phyloP scores from a whole-genome alignment of 2,888 invertebrate species.

The Adineta ricciae region DNA sequence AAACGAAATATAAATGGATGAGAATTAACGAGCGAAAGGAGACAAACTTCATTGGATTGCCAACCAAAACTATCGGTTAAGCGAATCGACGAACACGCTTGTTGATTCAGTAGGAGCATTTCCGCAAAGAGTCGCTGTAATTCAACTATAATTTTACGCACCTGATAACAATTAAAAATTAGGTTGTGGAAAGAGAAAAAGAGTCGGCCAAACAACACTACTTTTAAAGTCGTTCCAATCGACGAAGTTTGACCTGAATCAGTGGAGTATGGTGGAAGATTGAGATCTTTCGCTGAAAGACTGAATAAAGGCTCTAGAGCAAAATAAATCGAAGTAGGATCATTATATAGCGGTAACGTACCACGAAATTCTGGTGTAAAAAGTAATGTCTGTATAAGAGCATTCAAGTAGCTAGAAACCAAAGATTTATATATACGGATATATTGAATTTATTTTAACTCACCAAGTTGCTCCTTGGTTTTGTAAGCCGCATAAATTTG shows the following conservation, averaged over 20 bases:
- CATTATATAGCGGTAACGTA: slow-evolving; percentile 35
- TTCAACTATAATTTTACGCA: slow-evolving; percentile 47
- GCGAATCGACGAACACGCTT: slow-evolving; percentile 44
- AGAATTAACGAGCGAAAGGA: too few relatives aligned
- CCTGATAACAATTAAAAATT: background rate
- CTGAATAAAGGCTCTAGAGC: slow-evolving; percentile 42
- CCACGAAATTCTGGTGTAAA: slow-evolving; percentile 51
- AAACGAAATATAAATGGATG: too few relatives aligned
- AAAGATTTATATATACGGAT: background rate
- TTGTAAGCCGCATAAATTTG: background rate
- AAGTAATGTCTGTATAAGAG: slow-evolving; percentile 48
- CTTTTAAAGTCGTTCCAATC: background rate
- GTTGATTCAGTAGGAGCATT: slow-evolving; percentile 43
- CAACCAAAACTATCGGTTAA: slow-evolving; percentile 52
- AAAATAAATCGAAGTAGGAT: background rate
- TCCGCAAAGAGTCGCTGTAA: slow-evolving; percentile 47
- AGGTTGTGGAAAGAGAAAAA: background rate
- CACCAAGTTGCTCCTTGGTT: slow-evolving; percentile 12
- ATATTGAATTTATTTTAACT: background rate
- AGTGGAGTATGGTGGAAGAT: slow-evolving; percentile 36
- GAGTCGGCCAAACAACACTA: too few relatives aligned
- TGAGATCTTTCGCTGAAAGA: slow-evolving; percentile 43
- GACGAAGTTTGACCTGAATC: background rate
- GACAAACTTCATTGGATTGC: slow-evolving; percentile 47
- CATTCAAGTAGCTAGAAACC: slow-evolving; percentile 45